These are phyloP conservation scores for Octomys mimax DNA, from an alignment of 2,797 vertebrate genomes.

Conservation along the genomic window DNA sequence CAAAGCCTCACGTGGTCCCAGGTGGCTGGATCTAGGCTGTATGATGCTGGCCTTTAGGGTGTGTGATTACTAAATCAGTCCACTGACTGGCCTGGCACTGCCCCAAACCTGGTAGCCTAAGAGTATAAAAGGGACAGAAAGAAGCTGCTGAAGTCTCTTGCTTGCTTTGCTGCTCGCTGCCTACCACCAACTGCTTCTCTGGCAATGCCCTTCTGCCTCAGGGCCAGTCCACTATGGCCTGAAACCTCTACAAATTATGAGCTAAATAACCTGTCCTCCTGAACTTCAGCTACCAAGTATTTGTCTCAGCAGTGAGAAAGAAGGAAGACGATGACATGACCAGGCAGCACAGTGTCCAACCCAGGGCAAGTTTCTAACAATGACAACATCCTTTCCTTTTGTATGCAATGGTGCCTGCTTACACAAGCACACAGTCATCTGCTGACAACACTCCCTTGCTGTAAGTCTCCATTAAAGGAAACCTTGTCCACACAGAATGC, in stretches of 20 bases:
- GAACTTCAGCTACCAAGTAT: background rate
- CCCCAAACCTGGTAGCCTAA: background rate
- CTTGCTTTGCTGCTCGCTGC: background rate
- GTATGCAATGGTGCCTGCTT: background rate
- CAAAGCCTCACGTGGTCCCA: background rate
- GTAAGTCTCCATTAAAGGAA: background rate
- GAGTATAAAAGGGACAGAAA: background rate
- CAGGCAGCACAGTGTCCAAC: background rate
- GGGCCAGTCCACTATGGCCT: background rate
- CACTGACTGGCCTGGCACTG: background rate
- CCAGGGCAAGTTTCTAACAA: background rate
- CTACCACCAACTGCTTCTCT: background rate
- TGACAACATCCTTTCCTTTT: background rate
- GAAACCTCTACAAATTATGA: background rate
- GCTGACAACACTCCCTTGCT: background rate
- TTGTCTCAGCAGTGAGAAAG: background rate
- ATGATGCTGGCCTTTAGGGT: background rate
- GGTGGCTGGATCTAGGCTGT: background rate
- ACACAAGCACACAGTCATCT: background rate
- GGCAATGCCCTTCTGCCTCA: background rate
- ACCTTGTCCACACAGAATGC: background rate
- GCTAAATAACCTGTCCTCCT: background rate
- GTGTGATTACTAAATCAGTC: background rate
- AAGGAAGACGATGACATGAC: background rate
- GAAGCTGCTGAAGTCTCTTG: background rate